Evolutionary conservation across 2,888 invertebrate species (phyloP).

Genomic region (Tenthredo livida): DNA sequence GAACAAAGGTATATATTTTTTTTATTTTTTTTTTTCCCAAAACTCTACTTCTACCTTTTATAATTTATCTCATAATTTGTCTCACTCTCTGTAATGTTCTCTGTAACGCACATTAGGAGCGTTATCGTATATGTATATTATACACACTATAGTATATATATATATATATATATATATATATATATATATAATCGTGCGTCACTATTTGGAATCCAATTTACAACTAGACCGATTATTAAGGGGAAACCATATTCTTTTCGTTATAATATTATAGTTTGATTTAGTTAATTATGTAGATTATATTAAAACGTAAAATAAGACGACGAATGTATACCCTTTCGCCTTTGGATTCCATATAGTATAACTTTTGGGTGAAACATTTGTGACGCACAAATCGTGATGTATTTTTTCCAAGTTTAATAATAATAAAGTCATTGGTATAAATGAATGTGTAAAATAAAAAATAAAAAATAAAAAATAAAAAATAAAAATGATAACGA

Average conservation of each 20-base stretch:
- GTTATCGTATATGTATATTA: slow-evolving; percentile 10
- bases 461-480: not conserved
- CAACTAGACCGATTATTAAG: not conserved
- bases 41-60: not conserved
- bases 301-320: not conserved
- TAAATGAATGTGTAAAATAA: slow-evolving; percentile 37
- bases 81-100: not conserved
- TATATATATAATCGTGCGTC: slow-evolving; percentile 25
- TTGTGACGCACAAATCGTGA: slow-evolving; percentile 36
- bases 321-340: not conserved
- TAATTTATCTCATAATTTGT: not conserved
- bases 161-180: not conserved
- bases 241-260: not conserved
- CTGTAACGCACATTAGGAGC: slow-evolving; percentile 6
- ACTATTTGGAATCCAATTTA: slow-evolving; percentile 10
- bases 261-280: not conserved
- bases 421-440: slow-evolving; percentile 23
- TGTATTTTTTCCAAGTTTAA: slow-evolving; percentile 36
- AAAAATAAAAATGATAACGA: not conserved
- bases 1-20: not conserved
- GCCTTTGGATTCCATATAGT: not conserved
- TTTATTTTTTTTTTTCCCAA: not conserved
- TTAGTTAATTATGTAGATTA: slow-evolving; percentile 26
- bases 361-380: not conserved
- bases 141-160: not conserved